Conservation (phyloP, 2,888 invertebrate genomes). For the Tachina lurida region DNA sequence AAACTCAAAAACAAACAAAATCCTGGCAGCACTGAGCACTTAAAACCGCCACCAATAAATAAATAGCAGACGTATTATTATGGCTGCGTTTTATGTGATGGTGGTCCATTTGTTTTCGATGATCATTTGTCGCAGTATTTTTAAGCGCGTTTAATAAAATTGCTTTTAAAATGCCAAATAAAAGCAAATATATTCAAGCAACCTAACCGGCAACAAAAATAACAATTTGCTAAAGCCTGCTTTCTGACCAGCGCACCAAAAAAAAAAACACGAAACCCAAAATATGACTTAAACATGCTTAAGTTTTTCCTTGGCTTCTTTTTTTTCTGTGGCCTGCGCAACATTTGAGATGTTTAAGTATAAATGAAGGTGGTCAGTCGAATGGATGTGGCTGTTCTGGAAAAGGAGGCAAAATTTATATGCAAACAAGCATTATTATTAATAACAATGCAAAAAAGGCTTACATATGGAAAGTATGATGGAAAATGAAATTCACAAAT, state of each 20-base stretch:
- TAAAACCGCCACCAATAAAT: conserved; percentile 45
- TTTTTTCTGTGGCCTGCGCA: conserved; percentile 44
- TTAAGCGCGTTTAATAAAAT: conserved; percentile 67
- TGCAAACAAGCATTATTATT: conserved; percentile 59
- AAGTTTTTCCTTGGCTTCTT: conserved; percentile 33
- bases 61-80: conserved; percentile 40
- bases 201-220: conserved; percentile 52
- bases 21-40: conserved; percentile 19
- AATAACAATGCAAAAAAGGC: conserved; percentile 59
- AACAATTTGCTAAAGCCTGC: conserved; percentile 69
- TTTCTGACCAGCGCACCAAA: conserved; percentile 50
- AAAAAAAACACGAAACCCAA: conserved; percentile 20
- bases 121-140: conserved; percentile 71
- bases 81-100: conserved; percentile 57
- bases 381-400: background rate
- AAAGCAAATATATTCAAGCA: conserved; percentile 55
- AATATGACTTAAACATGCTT: conserved; percentile 64
- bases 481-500: conserved; percentile 19
- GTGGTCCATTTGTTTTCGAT: conserved; percentile 71
- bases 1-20: background rate
- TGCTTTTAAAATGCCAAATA: conserved; percentile 61
- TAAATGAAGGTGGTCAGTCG: conserved; percentile 49
- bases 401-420: background rate
- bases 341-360: conserved; percentile 57
- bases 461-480: conserved; percentile 54